Evolutionary conservation across 2,797 vertebrate species (phyloP), one percentile per base, ranked within the genome.

Genomic region (Falco concolor): DNA sequence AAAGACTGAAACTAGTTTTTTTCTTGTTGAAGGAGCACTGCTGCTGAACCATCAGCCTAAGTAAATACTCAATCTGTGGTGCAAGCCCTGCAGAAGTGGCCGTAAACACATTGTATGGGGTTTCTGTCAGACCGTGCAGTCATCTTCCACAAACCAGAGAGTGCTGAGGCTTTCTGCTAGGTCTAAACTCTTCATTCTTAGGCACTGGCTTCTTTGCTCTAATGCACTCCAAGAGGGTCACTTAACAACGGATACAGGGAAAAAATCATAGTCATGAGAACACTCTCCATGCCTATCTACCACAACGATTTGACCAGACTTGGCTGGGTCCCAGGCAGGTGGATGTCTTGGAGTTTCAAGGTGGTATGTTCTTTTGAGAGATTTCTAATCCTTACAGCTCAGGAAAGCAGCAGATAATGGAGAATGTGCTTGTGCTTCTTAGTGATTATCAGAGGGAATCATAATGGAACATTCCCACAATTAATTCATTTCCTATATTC

Each of bases 401-500:
- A 88, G 65, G 42, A 86, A 90, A 84, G 44, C 36, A 64, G 32
- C 40, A 89, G 61, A 72, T 91, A 94, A 94, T 53, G 19, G 70
- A 86, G 44, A 25, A 86, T 76, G 83, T 94, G 47, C 67, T 82
- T 67, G 32, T 73, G 42, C 91, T 89, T 94, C 88, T 91, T 88
- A 59, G 89, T 59, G 44, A 83, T 95, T 92, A 91, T 94, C 89
- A 79, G 54, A 95, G 65, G 40, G 70, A 96, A 76, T 82, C 72
- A 34, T 74, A 94, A 91, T 60, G 25, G 56, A 90, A 32, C 77
- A 79, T 91, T 88, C 94, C 56, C 83, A 93, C 76, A 93, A 94
- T 90, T 93, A 94, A 94, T 94, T 92, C 3, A 73, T 92, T 95
- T 92, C 94, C 76, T 86, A 59, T 79, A 86, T 75, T n/a, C 70